Base-by-base conservation (phyloP, 2,888 invertebrate genomes). In the Busseola fusca region DNA sequence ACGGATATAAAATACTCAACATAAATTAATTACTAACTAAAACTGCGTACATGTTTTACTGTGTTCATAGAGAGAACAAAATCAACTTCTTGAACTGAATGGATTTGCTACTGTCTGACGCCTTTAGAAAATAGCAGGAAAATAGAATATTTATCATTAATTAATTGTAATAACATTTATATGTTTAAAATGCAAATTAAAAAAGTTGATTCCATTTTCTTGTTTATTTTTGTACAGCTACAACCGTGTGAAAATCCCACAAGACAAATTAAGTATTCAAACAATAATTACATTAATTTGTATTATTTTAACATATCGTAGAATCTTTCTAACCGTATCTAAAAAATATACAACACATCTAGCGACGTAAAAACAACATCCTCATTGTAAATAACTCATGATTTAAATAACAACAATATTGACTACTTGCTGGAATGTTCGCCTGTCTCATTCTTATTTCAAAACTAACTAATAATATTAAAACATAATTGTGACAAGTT, bases 361-460 rank as follows among this genome's bases (percentile, higher is more conserved):
- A 21, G 14, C 10, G 27, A n/a, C 10, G 14, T 34, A 34, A 40
- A 50, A 50, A 50, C 21, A 21, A 25, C 14, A 25, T 40, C 14
- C 2, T 40, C 7, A 27, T 34, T 27, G 57, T 9, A 42, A 34
- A 27, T 48, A 27, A 27, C 14, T 48, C 27, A 4, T n/a, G 9
- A 34, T 45, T 54, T n/a, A 12, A 56, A 37, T 14, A 64, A 74
- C 7, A 74, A 74, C 3, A 48, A 42, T 6, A 42, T n/a, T 50
- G 7, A 45, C 1, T 60, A 40, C 9, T 27, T 27, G 45, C n/a
- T 56, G 68, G 68, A 77, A 80, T 64, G 76, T 42, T 7, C 10
- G 30, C 37, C 45, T 65, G 45, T 27, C 56, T 52, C 70, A 60
- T 25, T 37, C 37, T 60, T 76, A 67, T 34, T 34, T 50, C n/a